A percentile compares a stretch with the other conserved stretches of the same genome.
Conservation (phyloP, 2,113 vertebrate species). For the Phyllostomus hastatus region DNA sequence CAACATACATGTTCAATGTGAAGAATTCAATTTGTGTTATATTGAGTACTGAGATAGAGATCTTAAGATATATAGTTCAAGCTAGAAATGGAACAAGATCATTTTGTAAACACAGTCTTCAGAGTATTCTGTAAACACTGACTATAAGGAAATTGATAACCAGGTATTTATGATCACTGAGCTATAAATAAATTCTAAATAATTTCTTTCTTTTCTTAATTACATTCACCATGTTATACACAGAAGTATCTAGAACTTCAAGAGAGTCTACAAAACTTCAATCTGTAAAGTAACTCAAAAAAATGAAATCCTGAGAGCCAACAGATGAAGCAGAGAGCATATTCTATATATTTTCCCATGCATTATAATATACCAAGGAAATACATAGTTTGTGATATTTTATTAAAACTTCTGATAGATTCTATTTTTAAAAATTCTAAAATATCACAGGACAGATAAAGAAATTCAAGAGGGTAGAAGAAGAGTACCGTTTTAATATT, state of each 20-base stretch:
- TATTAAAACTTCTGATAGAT: constrained; percentile 35
- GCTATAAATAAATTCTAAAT: constrained; percentile 28
- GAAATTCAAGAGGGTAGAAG: background rate
- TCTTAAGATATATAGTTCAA: background rate
- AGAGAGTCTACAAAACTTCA: constrained; percentile 44
- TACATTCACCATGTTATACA: background rate
- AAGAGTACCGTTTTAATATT: background rate
- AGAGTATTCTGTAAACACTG: background rate
- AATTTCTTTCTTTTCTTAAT: constrained; percentile 5
- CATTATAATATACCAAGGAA: background rate
- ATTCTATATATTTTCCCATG: background rate
- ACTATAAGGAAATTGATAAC: constrained; percentile 19
- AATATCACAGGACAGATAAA: background rate
- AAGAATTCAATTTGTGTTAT: constrained; percentile 18
- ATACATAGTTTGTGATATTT: constrained; percentile 22
- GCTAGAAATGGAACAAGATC: background rate
- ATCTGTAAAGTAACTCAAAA: constrained; percentile 41
- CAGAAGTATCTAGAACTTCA: constrained; percentile 12
- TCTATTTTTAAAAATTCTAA: background rate
- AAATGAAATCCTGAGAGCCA: background rate
- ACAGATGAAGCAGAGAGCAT: background rate
- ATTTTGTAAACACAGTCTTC: background rate
- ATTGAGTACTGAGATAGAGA: background rate
- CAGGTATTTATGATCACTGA: constrained; percentile 9
- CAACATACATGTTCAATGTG: constrained; percentile 36